A percentile compares a stretch with the other conserved stretches of the same genome.
phyloP scores from a whole-genome alignment of 2,888 invertebrate species.

The Stegophylla sp. region DNA sequence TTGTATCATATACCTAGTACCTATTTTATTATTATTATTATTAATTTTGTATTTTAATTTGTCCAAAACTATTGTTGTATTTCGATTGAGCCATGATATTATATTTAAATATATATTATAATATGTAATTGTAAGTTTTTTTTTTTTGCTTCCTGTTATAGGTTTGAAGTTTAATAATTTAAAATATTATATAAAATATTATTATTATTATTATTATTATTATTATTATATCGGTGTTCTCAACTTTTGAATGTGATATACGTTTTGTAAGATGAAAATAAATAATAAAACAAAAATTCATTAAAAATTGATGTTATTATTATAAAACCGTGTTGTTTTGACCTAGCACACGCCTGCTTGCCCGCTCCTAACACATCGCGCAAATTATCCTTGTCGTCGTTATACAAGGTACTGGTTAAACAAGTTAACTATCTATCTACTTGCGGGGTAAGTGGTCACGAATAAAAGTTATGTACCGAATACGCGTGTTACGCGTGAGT shows the following conservation, averaged over 20 bases:
- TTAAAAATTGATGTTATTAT: slow-evolving; percentile 24
- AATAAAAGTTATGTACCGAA: too few relatives aligned
- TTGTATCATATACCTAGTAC: slow-evolving; percentile 13
- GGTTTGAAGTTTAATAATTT: slow-evolving; percentile 53
- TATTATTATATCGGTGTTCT: slow-evolving; percentile 47
- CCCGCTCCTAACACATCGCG: too few relatives aligned
- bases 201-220: slow-evolving; percentile 43
- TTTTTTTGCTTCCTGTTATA: slow-evolving; percentile 54
- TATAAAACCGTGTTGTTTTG: not conserved
- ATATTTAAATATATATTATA: slow-evolving; percentile 24
- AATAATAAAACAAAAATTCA: slow-evolving; percentile 11
- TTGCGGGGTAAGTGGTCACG: too few relatives aligned
- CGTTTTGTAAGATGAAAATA: slow-evolving; percentile 51
- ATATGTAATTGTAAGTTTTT: slow-evolving; percentile 17
- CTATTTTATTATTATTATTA: not conserved
- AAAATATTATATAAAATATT: slow-evolving; percentile 6
- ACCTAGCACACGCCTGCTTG: too few relatives aligned
- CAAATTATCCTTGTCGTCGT: too few relatives aligned
- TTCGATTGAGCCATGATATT: slow-evolving; percentile 49
- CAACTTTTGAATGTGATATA: slow-evolving; percentile 56
- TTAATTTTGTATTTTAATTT: slow-evolving; percentile 20
- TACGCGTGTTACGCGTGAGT: too few relatives aligned
- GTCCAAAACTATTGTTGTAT: slow-evolving; percentile 43
- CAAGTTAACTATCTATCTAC: too few relatives aligned
- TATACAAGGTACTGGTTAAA: too few relatives aligned